These are phyloP conservation scores for Alloplasta piceator DNA, from an alignment of 2,888 invertebrate species.

Conservation along the genomic window DNA sequence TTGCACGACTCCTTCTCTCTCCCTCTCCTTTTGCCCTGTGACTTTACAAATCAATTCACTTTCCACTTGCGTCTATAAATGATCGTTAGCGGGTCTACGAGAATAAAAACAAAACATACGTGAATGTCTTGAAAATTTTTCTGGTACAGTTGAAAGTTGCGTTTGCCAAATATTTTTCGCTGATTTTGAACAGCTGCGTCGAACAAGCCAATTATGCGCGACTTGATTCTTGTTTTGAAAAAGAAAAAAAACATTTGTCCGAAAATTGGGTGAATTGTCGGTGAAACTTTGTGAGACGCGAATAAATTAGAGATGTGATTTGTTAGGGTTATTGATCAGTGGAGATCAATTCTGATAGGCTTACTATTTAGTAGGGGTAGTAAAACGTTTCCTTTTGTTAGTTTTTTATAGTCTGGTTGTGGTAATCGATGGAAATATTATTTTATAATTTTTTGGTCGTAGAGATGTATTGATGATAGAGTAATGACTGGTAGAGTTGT, in stretches of 20 bases:
- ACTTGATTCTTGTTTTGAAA: neutral
- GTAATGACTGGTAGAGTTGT: too few species aligned
- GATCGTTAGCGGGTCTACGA: constrained; percentile 10
- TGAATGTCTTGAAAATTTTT: constrained; percentile 5
- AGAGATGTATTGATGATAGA: too few species aligned
- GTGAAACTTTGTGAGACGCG: too few species aligned
- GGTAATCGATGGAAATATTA: too few species aligned
- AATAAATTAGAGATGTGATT: too few species aligned
- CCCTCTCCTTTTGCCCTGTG: neutral
- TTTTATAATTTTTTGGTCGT: too few species aligned
- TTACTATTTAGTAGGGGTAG: too few species aligned
- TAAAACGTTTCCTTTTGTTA: too few species aligned
- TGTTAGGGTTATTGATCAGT: too few species aligned
- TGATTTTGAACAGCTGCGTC: constrained; percentile 8
- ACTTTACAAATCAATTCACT: constrained; percentile 2
- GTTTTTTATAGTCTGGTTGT: too few species aligned
- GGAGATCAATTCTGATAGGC: too few species aligned
- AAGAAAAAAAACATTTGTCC: neutral
- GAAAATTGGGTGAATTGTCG: too few species aligned
- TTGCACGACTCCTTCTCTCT: constrained; percentile 18
- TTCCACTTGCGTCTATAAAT: neutral
- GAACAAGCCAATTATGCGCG: neutral
- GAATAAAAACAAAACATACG: neutral
- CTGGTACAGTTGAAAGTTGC: neutral
- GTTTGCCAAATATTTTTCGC: constrained; percentile 26